Conservation (phyloP, 2,797 vertebrate species). For the Thaleichthys pacificus region DNA sequence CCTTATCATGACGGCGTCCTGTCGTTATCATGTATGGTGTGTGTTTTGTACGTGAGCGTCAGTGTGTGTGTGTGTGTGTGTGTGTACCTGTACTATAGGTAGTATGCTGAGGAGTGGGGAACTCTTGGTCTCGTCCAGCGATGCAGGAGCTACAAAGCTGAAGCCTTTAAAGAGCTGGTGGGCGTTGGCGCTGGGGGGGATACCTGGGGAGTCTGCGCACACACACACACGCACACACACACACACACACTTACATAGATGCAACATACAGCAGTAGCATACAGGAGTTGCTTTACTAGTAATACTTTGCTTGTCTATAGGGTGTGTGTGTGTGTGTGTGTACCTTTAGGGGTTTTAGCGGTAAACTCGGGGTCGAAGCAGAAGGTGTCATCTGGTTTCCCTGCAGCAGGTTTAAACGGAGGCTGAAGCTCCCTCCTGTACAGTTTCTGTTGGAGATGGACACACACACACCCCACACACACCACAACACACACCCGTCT, state of each 20-base stretch:
- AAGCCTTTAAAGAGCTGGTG: constrained; percentile 99
- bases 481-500: not conserved
- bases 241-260: not conserved
- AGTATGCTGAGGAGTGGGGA: constrained; percentile 88
- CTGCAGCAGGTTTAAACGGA: constrained; percentile 94
- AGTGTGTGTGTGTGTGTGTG: not conserved
- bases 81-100: constrained; percentile 77
- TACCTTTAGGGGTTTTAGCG: constrained; percentile 98
- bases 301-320: constrained; percentile 4
- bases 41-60: not conserved
- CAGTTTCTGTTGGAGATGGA: constrained; percentile 79
- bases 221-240: constrained; percentile 6
- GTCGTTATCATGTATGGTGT: too few relatives aligned
- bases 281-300: constrained; percentile 10
- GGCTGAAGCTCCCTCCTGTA: constrained; percentile 94
- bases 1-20: not conserved
- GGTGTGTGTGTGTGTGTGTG: constrained; percentile 8
- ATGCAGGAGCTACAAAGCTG: constrained; percentile 92
- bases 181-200: constrained; percentile 96
- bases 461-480: constrained; percentile 8
- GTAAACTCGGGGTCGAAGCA: constrained; percentile 99
- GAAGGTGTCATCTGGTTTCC: constrained; percentile 97
- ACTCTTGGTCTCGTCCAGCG: constrained; percentile 90
- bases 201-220: constrained; percentile 91
- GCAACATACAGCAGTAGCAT: not conserved